Base-by-base conservation (phyloP, 2,113 vertebrate genomes). In the Paracanthobrama guichenoti region DNA sequence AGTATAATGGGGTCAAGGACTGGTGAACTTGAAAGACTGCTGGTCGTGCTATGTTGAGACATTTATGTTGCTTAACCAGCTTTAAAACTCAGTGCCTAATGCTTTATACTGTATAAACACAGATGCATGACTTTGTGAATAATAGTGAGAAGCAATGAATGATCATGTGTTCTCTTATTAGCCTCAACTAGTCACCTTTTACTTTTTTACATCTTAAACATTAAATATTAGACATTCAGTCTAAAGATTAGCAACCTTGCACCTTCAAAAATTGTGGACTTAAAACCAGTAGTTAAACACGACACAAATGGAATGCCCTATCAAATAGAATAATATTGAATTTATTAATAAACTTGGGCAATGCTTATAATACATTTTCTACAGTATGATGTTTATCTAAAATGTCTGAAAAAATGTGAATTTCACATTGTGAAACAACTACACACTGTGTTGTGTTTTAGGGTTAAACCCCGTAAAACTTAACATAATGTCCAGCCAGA, bases 1-100 rank as follows among this genome's bases (percentile, higher is more conserved):
- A 57, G 18, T n/a, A 5, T 78, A 78, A 77, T 14, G 53, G 28
- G 75, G 75, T 53, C n/a, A 55, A 59, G 53, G 50, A 39, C 20
- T 22, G 20, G 31, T 77, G 20, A 20, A 31, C 53, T 39, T 77
- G 12, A 77, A 39, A 12, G 50, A n/a, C 28, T 0, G 0, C 28
- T 76, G 28, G 13, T 55, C 6, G 2, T 74, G 44, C 14, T 48
- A 10, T 50, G 44, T 73, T 14, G 7, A 53, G 16, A 35, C 20
- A 3, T 35, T 39, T 10, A 59, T 59, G 20, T 59, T 77, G 53
- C 76, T 46, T 57, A 79, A 79, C 7, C 22, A 10, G 8, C 13
- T 79, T 42, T 46, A 2, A 46, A 79, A 46, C 57, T 16, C 77
- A 62, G 13, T 12, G 26, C 9, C 31, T 69, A 69, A 22, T 39